Conservation (phyloP, 2,797 vertebrate genomes). For the Cheirogaleus major region DNA sequence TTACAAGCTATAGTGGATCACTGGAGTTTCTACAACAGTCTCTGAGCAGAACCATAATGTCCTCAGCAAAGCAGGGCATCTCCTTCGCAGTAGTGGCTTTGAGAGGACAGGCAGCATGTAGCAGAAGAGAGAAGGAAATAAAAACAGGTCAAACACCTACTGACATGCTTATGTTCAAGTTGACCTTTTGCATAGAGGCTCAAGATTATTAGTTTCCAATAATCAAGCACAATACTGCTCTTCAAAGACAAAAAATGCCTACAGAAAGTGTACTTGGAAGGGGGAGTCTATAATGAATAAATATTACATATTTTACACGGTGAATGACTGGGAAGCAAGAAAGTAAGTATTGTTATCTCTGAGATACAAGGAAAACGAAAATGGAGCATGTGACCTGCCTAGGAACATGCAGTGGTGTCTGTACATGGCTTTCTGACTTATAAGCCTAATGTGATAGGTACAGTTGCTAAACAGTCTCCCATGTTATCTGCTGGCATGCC, state of each 20-base stretch:
- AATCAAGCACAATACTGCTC: background rate
- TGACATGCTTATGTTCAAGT: background rate
- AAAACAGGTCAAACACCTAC: background rate
- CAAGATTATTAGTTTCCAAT: background rate
- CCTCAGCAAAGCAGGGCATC: background rate
- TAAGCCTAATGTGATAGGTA: background rate
- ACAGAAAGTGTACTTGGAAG: background rate
- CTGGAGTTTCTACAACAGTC: background rate
- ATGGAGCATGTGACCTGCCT: background rate
- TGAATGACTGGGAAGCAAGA: background rate
- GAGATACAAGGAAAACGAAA: background rate
- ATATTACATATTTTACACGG: background rate
- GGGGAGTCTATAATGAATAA: background rate
- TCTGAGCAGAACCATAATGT: background rate
- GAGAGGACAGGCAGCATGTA: background rate
- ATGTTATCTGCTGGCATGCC: background rate
- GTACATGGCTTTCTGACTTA: background rate
- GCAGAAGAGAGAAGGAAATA: background rate
- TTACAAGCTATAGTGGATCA: background rate
- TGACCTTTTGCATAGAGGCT: background rate
- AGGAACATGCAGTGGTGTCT: background rate
- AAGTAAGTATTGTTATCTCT: background rate
- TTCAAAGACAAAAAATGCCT: constrained; percentile 38
- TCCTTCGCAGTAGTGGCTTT: background rate
- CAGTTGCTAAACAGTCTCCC: background rate